Percentiles rank a stretch among this genome's conserved stretches.
phyloP scores from a whole-genome alignment of 2,888 invertebrate genomes.

The Diarsia mendica region DNA sequence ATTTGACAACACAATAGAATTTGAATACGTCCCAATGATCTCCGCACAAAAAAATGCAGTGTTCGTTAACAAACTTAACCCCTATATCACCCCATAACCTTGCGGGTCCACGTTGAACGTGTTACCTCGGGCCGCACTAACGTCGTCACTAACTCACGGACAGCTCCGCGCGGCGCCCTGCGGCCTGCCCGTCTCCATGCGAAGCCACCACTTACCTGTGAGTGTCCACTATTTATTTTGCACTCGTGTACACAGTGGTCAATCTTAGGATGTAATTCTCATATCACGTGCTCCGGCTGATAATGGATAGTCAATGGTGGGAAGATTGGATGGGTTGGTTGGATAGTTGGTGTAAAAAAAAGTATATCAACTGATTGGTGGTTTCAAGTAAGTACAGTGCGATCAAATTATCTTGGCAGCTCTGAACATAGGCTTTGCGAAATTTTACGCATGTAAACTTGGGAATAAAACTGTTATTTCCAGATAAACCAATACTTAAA shows the following conservation, averaged over 20 bases:
- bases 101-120: slow-evolving; percentile 47
- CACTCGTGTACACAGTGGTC: slow-evolving; percentile 44
- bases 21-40: neutral
- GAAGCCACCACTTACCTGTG: slow-evolving; percentile 79
- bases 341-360: neutral
- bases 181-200: slow-evolving; percentile 75
- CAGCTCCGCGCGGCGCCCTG: slow-evolving; percentile 73
- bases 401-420: too few species aligned
- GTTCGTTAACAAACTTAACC: neutral
- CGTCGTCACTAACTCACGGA: slow-evolving; percentile 61
- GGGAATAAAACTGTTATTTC: too few species aligned
- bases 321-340: neutral
- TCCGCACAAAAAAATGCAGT: neutral
- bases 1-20: neutral
- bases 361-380: neutral
- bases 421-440: too few species aligned
- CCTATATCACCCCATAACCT: neutral
- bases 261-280: neutral
- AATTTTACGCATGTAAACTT: too few species aligned
- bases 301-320: neutral
- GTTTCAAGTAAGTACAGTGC: neutral
- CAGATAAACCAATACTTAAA: too few species aligned
- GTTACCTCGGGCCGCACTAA: slow-evolving; percentile 51
- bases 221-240: slow-evolving; percentile 69
- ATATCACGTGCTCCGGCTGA: neutral